phyloP scores from a whole-genome alignment of 2,888 invertebrate genomes.

The Cerastis rubricosa region DNA sequence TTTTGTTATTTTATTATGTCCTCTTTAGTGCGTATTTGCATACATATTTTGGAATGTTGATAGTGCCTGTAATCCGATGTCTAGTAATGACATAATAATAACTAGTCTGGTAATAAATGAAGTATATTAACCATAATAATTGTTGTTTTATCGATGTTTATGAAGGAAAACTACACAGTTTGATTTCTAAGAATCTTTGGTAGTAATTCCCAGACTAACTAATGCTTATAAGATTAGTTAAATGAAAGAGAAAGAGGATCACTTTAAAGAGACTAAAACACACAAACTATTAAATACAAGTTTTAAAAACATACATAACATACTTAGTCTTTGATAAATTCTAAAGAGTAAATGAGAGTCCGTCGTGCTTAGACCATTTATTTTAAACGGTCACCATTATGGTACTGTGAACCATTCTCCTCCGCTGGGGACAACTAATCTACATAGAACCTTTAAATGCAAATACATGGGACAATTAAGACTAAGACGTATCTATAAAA shows the following conservation, averaged over 20 bases:
- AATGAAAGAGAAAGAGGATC: not conserved
- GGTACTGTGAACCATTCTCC: not conserved
- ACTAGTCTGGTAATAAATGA: not conserved
- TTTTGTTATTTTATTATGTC: too few species aligned
- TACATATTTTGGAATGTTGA: too few species aligned
- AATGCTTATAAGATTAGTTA: not conserved
- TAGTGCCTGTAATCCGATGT: too few species aligned
- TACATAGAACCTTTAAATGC: constrained; percentile 5
- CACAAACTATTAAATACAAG: not conserved
- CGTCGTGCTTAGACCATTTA: not conserved
- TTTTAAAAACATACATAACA: not conserved
- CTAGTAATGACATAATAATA: not conserved
- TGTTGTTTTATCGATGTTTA: not conserved
- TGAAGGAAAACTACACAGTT: not conserved
- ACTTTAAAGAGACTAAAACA: not conserved
- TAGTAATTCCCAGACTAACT: not conserved
- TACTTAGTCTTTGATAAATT: not conserved
- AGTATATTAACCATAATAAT: not conserved
- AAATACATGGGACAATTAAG: constrained; percentile 11
- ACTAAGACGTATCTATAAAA: too few species aligned
- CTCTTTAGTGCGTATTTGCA: too few species aligned
- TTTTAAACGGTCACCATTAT: not conserved
- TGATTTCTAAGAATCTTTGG: not conserved
- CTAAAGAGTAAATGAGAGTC: not conserved
- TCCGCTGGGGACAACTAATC: not conserved